Percentiles rank a stretch among this genome's conserved stretches.
Evolutionary conservation across 2,797 vertebrate genomes (phyloP).

Genomic region (Sebastes nivosus): DNA sequence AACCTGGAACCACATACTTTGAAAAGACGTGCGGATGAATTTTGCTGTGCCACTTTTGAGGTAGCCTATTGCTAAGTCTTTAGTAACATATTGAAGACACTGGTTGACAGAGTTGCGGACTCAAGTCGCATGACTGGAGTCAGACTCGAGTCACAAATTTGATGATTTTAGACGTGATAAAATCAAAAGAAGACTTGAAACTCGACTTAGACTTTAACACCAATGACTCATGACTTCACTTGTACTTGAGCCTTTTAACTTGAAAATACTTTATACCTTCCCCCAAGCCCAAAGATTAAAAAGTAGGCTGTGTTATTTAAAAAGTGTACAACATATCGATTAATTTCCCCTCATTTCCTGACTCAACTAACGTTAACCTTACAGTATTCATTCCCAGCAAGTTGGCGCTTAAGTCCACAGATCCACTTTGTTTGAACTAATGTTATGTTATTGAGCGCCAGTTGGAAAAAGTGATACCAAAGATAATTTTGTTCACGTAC

Average conservation of each 20-base stretch:
- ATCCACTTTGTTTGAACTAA: neutral
- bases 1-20: too few relatives aligned
- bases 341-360: neutral
- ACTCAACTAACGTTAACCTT: neutral
- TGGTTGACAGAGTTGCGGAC: neutral
- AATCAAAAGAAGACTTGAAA: neutral
- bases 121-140: too few relatives aligned
- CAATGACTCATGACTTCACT: neutral
- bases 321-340: neutral
- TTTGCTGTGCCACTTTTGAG: too few relatives aligned
- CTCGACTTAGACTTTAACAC: neutral
- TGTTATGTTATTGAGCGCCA: neutral
- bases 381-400: neutral
- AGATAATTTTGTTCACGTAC: neutral
- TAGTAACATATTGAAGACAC: too few relatives aligned
- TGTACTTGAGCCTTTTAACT: neutral
- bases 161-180: fast-evolving
- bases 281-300: neutral
- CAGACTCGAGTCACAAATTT: neutral
- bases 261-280: neutral
- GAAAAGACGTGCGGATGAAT: too few relatives aligned
- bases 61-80: too few relatives aligned
- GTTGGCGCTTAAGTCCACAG: neutral
- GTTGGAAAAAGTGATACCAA: neutral
- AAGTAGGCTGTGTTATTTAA: neutral